Evolutionary conservation across 2,888 invertebrate genomes (phyloP).

Genomic region (Cerastis leucographa): DNA sequence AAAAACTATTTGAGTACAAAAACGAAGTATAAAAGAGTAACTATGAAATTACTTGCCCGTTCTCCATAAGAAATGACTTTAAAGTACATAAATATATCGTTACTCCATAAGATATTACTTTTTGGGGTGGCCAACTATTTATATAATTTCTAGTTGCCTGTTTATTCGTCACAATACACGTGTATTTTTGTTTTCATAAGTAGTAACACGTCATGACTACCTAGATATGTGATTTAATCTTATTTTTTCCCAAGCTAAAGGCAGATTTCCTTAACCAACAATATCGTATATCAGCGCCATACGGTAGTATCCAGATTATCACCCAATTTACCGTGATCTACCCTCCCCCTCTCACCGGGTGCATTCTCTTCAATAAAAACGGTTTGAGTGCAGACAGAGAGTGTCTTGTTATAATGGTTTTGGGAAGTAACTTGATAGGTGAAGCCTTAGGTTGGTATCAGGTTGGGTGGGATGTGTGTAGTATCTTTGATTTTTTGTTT

Average conservation of each 20-base stretch:
- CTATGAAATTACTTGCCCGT: too few species aligned
- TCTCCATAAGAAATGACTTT: too few species aligned
- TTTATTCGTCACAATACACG: too few species aligned
- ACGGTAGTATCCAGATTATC: constrained; percentile 22
- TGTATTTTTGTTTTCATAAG: not conserved
- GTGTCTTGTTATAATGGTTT: constrained; percentile 51
- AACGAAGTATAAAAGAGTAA: not conserved
- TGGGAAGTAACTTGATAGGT: constrained; percentile 62
- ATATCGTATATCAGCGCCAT: constrained; percentile 51
- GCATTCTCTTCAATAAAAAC: constrained; percentile 1
- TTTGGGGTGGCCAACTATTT: too few species aligned
- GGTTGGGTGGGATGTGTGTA: constrained; percentile 54
- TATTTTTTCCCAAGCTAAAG: constrained; percentile 2
- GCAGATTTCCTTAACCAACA: constrained; percentile 15
- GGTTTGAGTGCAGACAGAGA: not conserved
- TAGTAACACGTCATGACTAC: too few species aligned
- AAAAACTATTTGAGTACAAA: not conserved
- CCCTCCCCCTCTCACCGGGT: not conserved
- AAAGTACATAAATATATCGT: too few species aligned
- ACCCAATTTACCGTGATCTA: constrained; percentile 18
- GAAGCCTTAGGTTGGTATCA: constrained; percentile 65
- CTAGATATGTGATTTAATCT: not conserved
- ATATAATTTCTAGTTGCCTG: not conserved
- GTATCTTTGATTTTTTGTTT: constrained; percentile 25
- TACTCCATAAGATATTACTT: too few species aligned